Conservation (phyloP, 2,888 invertebrate genomes). For the Lasioglossum lativentre region DNA sequence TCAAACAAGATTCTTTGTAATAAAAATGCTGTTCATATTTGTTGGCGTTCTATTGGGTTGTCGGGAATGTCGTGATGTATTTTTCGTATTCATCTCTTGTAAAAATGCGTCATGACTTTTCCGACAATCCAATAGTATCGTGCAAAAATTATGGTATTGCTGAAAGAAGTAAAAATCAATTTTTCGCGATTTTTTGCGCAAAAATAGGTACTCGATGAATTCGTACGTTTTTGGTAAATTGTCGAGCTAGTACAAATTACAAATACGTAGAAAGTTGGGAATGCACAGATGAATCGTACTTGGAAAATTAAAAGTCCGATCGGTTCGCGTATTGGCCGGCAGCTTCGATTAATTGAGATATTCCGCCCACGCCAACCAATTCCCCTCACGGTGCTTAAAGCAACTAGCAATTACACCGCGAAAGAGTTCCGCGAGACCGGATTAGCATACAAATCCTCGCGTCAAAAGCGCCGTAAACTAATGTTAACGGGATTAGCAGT, state of each 20-base stretch:
- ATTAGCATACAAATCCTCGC: conserved; percentile 38
- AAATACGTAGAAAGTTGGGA: no score
- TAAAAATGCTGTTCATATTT: not conserved
- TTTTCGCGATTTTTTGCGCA: no score
- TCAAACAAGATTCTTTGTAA: not conserved
- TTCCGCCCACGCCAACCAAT: not conserved
- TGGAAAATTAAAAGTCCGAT: not conserved
- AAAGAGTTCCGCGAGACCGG: conserved; percentile 4
- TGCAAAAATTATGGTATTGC: no score
- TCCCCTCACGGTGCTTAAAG: conserved; percentile 1
- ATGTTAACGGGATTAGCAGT: conserved; percentile 31
- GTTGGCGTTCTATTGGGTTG: no score
- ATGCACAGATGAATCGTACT: not conserved
- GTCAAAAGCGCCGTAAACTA: conserved; percentile 22
- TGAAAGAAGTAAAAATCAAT: no score
- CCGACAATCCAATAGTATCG: no score
- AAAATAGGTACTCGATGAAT: no score
- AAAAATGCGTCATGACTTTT: no score
- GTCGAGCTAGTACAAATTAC: no score
- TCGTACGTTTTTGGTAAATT: no score
- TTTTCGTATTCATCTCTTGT: no score
- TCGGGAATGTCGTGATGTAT: no score
- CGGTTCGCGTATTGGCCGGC: not conserved
- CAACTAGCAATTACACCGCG: not conserved
- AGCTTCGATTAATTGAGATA: conserved; percentile 3